Conservation (phyloP, 2,888 invertebrate species). For the Microplitis manilae region DNA sequence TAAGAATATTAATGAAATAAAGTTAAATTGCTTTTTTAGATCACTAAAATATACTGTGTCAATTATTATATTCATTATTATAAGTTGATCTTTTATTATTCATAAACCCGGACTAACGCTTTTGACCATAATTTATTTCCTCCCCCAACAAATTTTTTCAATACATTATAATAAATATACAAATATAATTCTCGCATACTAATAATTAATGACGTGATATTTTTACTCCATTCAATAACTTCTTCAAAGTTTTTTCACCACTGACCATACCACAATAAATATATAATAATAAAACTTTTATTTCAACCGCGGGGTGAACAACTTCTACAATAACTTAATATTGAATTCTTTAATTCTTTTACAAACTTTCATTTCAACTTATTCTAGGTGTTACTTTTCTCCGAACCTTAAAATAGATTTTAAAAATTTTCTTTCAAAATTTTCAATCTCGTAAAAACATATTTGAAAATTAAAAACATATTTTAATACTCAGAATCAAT, state of each 20-base stretch:
- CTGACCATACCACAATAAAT: neutral
- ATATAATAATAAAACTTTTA: neutral
- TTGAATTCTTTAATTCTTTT: no score
- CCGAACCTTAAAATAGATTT: no score
- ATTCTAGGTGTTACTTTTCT: no score
- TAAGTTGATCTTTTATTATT: neutral
- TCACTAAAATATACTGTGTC: neutral
- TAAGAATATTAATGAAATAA: neutral
- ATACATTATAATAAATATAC: neutral
- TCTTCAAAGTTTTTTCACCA: neutral
- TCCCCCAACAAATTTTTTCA: neutral
- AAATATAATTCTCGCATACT: neutral
- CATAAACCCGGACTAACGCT: neutral
- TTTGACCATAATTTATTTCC: neutral
- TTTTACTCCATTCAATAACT: neutral
- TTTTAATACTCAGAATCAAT: no score
- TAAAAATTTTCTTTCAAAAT: no score
- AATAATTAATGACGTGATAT: neutral
- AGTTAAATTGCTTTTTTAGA: neutral
- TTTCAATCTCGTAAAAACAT: no score
- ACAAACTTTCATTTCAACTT: no score
- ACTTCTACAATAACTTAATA: neutral
- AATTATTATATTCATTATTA: neutral
- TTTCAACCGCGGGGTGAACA: neutral
- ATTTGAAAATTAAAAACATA: no score